Percentiles rank a stretch among this genome's conserved stretches.
Evolutionary conservation across 2,113 vertebrate species (phyloP).

Genomic region (Hydrochoerus hydrochaeris): DNA sequence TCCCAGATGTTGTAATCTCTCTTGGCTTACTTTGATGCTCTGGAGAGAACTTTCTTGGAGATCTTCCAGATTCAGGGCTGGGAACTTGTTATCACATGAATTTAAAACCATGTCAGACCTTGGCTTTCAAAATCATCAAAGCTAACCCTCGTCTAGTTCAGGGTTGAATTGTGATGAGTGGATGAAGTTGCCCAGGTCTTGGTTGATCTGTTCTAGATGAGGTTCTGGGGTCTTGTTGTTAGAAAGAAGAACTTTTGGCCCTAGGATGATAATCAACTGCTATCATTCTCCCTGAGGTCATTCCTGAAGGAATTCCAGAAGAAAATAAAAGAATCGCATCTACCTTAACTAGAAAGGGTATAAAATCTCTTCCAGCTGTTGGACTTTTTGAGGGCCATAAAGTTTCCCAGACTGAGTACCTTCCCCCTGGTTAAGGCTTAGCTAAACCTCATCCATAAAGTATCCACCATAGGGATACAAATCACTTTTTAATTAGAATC

Average conservation of each 20-base stretch:
- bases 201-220: background rate
- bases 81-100: conserved; percentile 54
- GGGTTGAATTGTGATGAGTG: background rate
- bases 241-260: conserved; percentile 33
- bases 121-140: conserved; percentile 10
- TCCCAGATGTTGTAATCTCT: conserved; percentile 69
- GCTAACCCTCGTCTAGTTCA: conserved; percentile 8
- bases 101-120: background rate
- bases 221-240: background rate
- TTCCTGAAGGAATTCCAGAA: conserved; percentile 54
- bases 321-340: background rate
- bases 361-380: conserved; percentile 75
- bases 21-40: conserved; percentile 58
- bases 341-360: conserved; percentile 48
- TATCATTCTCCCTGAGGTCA: conserved; percentile 58
- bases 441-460: conserved; percentile 43
- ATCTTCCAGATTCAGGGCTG: conserved; percentile 49
- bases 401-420: background rate
- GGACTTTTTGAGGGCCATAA: background rate
- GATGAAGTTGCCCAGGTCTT: background rate
- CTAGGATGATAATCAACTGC: background rate
- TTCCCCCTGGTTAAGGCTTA: conserved; percentile 28
- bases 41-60: conserved; percentile 64
- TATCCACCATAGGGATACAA: background rate
- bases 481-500: conserved; percentile 65